Evolutionary conservation across 1,140 invertebrate genomes (phyloP), one percentile per base, ranked within the genome.

Genomic region (Drosophila nasuta): DNA sequence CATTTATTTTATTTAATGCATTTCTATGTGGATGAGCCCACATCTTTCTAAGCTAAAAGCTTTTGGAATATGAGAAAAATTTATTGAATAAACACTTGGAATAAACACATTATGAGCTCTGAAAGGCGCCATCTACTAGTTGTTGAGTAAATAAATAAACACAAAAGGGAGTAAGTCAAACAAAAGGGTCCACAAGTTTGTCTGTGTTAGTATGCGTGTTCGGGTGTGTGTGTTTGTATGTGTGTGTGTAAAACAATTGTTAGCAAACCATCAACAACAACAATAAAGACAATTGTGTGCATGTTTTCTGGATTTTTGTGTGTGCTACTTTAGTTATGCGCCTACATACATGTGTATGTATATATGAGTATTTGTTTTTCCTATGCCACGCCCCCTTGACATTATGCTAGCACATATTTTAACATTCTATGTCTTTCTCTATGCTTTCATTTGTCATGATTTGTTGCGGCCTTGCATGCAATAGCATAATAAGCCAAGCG

Each of bases 401-500:
- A 72, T 51, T 60, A 65, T 46, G 45, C n/a, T 67, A 20, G 25
- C 33, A 62, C 11, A 43, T 48, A 63, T 58, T 63, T 75, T 5
- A 69, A 38, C 51, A 72, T 28, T 43, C 59, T 70, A 45, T 48
- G 38, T 46, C 59, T 68, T 51, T 5, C 20, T 62, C 51, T 56
- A 57, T 64, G 49, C 70, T 78, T 69, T 77, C 79, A 79, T 86
- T 86, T 81, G 75, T 87, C 67, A 79, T 89, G 81, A 88, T 88
- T 78, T 89, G 85, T 77, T 88, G 77, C 68, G 73, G 80, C 70
- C 74, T 81, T 75, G 85, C 81, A 81, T 83, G 81, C 81, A 70
- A 81, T 81, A 48, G 75, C 85, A 88, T 81, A 89, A 88, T 89
- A 89, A 85, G 81, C 83, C 70, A 81, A 80, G 67, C 76, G 58